Evolutionary conservation across 1,140 invertebrate genomes (phyloP), one percentile per base, ranked within the genome.

Genomic region (Drosophila bipectinata): DNA sequence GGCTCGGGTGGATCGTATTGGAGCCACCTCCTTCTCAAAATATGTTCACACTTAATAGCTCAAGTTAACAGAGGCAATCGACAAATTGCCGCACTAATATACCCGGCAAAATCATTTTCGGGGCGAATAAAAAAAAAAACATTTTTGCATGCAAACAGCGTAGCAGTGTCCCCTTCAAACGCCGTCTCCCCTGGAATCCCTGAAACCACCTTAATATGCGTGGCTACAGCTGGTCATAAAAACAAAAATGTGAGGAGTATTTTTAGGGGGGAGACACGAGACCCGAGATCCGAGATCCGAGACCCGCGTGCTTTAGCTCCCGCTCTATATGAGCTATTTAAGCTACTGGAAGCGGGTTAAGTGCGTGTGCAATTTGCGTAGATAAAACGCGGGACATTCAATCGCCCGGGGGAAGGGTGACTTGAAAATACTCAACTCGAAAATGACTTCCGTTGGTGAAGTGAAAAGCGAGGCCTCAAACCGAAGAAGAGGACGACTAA

Each of bases 11-110:
- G 34, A 47, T 61, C 28, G 57, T 15, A 47, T 63, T 26, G 47
- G 45, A 51, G 32, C 21, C 58, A 51, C 68, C 67, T 68, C 28
- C 66, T 76, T 61, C 83, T 67, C 55, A 76, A 81, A 44, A 88
- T 83, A 77, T 88, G 78, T 88, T 88, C 83, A 84, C 83, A 88
- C 83, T 88, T 88, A 88, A 88, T 88, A 88, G 84, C 83, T 88
- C 83, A 88, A 88, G 83, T 88, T 88, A 88, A 88, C 72, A 81
- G 83, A 72, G 68, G 34, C 76, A 73, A 87, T 77, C 83, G 83
- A 88, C 83, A 88, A 88, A 88, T 88, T 88, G 83, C 57, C 71
- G 63, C 58, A 74, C 73, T 88, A 88, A 88, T 88, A 76, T 84
- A 54, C 61, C 59, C 44, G 55, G 52, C 47, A 45, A 72, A 53